Evolutionary conservation across 2,888 invertebrate species (phyloP).

Genomic region (Eupeodes luniger): DNA sequence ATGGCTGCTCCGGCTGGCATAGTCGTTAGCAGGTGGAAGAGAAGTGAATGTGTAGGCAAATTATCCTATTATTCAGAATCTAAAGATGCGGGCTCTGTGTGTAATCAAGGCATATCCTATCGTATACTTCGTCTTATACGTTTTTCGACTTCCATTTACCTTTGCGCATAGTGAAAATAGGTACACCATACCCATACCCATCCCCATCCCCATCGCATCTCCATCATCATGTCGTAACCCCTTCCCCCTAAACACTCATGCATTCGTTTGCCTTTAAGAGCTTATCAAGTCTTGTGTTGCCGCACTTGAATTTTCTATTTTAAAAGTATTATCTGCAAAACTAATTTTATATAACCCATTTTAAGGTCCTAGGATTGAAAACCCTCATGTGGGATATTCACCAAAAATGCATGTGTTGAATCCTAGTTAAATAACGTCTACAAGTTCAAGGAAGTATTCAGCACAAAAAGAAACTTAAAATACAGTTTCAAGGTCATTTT

Average conservation of each 20-base stretch:
- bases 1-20: slow-evolving; percentile 19
- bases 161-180: slow-evolving; percentile 39
- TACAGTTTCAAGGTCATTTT: too few relatives aligned
- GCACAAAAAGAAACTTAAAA: too few relatives aligned
- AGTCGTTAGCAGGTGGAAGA: slow-evolving; percentile 33
- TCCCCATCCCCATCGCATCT: background rate
- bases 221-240: background rate
- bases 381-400: too few relatives aligned
- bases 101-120: slow-evolving; percentile 67
- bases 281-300: slow-evolving; percentile 39
- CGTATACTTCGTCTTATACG: slow-evolving; percentile 41
- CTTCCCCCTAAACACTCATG: slow-evolving; percentile 1
- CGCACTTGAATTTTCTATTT: slow-evolving; percentile 6
- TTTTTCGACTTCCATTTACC: slow-evolving; percentile 62
- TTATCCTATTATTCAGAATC: slow-evolving; percentile 71
- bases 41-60: slow-evolving; percentile 54
- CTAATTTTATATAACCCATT: too few relatives aligned
- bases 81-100: slow-evolving; percentile 70
- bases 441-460: too few relatives aligned
- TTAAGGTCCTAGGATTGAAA: too few relatives aligned
- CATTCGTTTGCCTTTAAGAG: slow-evolving; percentile 50
- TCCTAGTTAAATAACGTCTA: too few relatives aligned
- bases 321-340: too few relatives aligned
- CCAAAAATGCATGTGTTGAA: too few relatives aligned
- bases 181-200: background rate